Percentiles rank a stretch among this genome's conserved stretches.
phyloP scores from a whole-genome alignment of 2,113 vertebrate species.

The Sinocyclocheilus maitianheensis region DNA sequence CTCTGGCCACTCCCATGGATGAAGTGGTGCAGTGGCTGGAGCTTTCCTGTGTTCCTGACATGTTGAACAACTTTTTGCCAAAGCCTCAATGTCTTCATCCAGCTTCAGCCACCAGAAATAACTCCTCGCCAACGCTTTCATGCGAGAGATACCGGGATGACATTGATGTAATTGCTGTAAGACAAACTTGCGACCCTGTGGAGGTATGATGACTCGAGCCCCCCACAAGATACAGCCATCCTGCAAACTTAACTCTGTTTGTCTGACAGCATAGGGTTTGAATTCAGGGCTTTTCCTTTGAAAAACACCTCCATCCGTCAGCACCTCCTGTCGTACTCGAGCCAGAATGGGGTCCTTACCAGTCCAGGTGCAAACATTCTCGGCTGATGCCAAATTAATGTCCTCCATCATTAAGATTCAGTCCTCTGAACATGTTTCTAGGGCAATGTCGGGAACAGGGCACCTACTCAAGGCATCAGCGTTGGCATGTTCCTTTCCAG shows the following conservation, averaged over 20 bases:
- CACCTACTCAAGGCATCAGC: conserved; percentile 1
- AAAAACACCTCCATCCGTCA: too few relatives aligned
- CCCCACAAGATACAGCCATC: too few relatives aligned
- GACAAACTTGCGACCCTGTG: too few relatives aligned
- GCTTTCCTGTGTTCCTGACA: not conserved
- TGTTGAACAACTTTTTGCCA: not conserved
- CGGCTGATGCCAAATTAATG: too few relatives aligned
- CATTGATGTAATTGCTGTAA: too few relatives aligned
- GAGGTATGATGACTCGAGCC: too few relatives aligned
- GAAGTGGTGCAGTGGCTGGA: not conserved
- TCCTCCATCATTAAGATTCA: not conserved
- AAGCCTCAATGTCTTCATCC: not conserved
- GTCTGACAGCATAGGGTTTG: too few relatives aligned
- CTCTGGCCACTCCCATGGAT: not conserved
- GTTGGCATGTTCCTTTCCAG: conserved; percentile 34
- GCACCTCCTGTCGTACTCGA: too few relatives aligned
- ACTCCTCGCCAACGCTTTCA: not conserved
- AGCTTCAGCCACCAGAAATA: not conserved
- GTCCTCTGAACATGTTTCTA: not conserved
- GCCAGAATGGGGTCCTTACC: too few relatives aligned
- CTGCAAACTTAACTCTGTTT: too few relatives aligned
- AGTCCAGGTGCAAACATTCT: too few relatives aligned
- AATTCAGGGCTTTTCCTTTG: too few relatives aligned
- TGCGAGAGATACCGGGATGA: not conserved
- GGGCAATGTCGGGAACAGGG: not conserved